Evolutionary conservation across 1,140 invertebrate species (phyloP).

Genomic region (Seison nebaliae): DNA sequence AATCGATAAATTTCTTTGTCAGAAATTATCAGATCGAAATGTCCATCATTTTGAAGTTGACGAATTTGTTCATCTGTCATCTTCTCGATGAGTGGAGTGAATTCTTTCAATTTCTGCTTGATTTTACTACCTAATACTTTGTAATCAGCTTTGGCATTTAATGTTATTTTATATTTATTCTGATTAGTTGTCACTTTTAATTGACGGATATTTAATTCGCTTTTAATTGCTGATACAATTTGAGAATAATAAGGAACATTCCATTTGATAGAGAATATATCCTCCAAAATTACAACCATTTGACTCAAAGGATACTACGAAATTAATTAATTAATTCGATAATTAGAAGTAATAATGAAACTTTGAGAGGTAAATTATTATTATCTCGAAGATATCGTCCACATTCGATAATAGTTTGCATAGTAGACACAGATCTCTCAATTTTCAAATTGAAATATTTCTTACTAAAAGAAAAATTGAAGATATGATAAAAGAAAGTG

Average conservation of each 20-base stretch:
- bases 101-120: constrained; percentile 61
- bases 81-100: constrained; percentile 49
- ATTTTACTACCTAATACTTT: constrained; percentile 54
- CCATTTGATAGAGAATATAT: constrained; percentile 47
- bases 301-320: constrained; percentile 65
- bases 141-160: constrained; percentile 75
- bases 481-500: constrained; percentile 12
- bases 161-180: constrained; percentile 61
- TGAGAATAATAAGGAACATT: constrained; percentile 47
- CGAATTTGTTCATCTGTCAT: constrained; percentile 9
- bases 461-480: constrained; percentile 21
- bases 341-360: constrained; percentile 15
- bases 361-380: constrained; percentile 67
- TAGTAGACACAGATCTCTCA: constrained; percentile 57
- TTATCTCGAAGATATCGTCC: constrained; percentile 68
- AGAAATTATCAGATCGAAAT: background rate
- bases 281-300: constrained; percentile 69
- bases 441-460: constrained; percentile 54
- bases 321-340: background rate
- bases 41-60: constrained; percentile 2
- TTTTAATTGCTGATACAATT: constrained; percentile 39
- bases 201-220: constrained; percentile 65
- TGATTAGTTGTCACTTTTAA: constrained; percentile 71
- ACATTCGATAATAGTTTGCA: constrained; percentile 82
- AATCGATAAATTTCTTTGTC: background rate